These are phyloP conservation scores for Hippopotamus amphibius DNA, from an alignment of 2,113 vertebrate genomes.

Conservation along the genomic window DNA sequence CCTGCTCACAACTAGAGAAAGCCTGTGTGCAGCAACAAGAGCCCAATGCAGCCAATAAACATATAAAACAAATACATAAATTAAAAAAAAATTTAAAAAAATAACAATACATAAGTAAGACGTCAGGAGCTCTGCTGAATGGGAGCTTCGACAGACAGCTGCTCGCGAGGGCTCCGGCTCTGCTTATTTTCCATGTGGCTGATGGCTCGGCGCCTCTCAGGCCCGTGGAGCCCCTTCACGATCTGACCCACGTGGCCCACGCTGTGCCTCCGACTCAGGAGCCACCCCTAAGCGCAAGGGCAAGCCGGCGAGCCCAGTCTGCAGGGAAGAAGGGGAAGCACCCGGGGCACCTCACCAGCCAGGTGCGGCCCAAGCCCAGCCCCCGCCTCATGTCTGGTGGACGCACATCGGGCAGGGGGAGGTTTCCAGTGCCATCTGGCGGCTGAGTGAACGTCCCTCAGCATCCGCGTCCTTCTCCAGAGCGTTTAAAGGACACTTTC, in stretches of 20 bases:
- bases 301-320: background rate
- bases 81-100: too few species aligned
- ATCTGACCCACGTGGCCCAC: background rate
- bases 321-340: background rate
- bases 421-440: constrained; percentile 42
- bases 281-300: too few species aligned
- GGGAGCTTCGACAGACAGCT: background rate
- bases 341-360: fast-evolving
- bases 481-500: background rate
- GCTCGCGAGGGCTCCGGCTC: fast-evolving
- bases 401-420: fast-evolving
- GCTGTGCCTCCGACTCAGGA: background rate
- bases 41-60: too few species aligned
- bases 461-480: background rate
- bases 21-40: too few species aligned
- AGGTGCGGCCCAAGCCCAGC: background rate
- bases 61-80: too few species aligned
- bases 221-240: background rate
- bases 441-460: constrained; percentile 74
- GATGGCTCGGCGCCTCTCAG: background rate
- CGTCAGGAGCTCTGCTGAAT: background rate
- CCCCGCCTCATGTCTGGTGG: background rate
- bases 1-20: too few species aligned
- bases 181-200: background rate
- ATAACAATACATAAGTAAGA: background rate